Evolutionary conservation across 2,888 invertebrate species (phyloP).

Genomic region (Hermaeophaga mercurialis): DNA sequence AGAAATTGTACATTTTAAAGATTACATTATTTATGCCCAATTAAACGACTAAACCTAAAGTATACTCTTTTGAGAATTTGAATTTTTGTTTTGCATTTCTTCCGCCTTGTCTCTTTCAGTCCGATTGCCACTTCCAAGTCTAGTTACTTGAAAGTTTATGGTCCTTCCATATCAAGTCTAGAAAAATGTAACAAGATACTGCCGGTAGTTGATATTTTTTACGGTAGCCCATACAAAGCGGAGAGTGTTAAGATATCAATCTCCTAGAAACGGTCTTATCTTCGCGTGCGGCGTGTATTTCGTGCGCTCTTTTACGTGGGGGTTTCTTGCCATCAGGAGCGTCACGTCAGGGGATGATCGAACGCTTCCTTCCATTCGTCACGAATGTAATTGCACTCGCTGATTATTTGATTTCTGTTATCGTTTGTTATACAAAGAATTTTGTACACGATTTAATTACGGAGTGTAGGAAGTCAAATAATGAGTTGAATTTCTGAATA

Average conservation of each 20-base stretch:
- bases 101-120: not conserved
- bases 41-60: too few species aligned
- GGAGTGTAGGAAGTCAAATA: too few species aligned
- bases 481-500: too few species aligned
- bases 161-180: constrained; percentile 2
- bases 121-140: not conserved
- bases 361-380: constrained; percentile 19
- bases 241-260: constrained; percentile 35
- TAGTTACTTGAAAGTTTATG: not conserved
- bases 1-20: too few species aligned
- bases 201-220: constrained; percentile 19
- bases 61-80: too few species aligned
- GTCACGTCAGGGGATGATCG: constrained; percentile 24
- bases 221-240: constrained; percentile 26
- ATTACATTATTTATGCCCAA: too few species aligned
- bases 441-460: too few species aligned
- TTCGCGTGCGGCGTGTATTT: constrained; percentile 35
- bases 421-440: not conserved
- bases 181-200: constrained; percentile 16
- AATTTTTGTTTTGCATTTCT: too few species aligned
- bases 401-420: constrained; percentile 14
- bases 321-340: constrained; percentile 22
- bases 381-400: constrained; percentile 16
- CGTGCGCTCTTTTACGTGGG: constrained; percentile 32
- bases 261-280: constrained; percentile 33